These are phyloP conservation scores for Lampris megalopsis DNA, from an alignment of 2,113 vertebrate genomes.

Conservation along the genomic window DNA sequence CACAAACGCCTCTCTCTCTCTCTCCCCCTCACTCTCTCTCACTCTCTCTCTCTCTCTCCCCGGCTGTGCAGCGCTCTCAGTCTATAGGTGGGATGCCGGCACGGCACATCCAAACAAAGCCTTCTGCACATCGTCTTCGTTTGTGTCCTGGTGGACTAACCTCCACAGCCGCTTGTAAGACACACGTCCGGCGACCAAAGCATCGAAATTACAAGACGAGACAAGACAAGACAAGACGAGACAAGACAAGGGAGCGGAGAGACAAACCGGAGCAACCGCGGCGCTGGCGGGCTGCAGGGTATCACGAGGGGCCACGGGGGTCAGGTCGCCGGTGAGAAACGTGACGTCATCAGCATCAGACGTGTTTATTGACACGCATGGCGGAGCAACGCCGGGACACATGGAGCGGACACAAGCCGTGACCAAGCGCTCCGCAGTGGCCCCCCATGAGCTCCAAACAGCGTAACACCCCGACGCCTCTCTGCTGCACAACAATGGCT, in stretches of 20 bases:
- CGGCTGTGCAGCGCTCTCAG: conserved; percentile 4
- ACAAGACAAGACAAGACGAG: conserved; percentile 23
- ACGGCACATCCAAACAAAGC: conserved; percentile 44
- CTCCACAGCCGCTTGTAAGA: conserved; percentile 28
- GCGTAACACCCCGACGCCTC: neutral
- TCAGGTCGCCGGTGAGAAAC: conserved; percentile 73
- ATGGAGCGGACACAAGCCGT: conserved; percentile 11
- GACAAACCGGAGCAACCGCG: conserved; percentile 14
- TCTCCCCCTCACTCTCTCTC: too few relatives aligned
- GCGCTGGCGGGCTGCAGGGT: neutral
- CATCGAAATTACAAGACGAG: neutral
- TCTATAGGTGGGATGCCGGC: conserved; percentile 36
- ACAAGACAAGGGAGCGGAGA: conserved; percentile 3
- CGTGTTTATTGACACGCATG: conserved; percentile 76
- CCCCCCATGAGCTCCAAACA: conserved; percentile 6
- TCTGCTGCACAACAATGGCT: neutral
- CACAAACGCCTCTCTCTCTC: too few relatives aligned
- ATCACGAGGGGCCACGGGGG: conserved; percentile 68
- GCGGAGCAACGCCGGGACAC: conserved; percentile 48
- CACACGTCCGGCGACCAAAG: conserved; percentile 20
- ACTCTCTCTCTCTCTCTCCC: neutral
- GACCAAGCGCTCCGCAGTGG: conserved; percentile 24
- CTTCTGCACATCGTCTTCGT: conserved; percentile 14
- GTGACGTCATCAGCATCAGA: conserved; percentile 77
- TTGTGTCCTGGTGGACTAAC: conserved; percentile 13